Conservation (phyloP, 1,140 invertebrate genomes). For the Drosophila ficusphila region DNA sequence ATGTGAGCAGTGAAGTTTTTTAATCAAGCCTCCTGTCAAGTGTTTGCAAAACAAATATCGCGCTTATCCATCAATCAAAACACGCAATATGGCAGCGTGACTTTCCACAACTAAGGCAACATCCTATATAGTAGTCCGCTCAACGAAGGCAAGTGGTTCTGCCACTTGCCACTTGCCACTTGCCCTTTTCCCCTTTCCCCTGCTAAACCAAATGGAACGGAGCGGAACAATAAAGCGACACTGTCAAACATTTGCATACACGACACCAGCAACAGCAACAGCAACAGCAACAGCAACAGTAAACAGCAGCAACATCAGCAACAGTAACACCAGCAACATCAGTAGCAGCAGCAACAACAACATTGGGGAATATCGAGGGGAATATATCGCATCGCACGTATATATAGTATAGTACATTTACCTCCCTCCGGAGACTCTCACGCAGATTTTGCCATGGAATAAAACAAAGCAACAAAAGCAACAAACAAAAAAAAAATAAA, state of each 20-base stretch:
- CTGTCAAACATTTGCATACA: conserved; percentile 77
- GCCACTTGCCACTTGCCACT: conserved; percentile 50
- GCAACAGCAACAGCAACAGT: conserved; percentile 6
- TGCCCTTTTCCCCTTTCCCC: not conserved
- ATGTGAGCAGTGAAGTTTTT: conserved; percentile 84
- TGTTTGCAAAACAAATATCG: conserved; percentile 82
- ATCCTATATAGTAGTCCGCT: not conserved
- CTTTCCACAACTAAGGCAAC: conserved; percentile 69
- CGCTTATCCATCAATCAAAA: conserved; percentile 84
- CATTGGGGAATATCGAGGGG: not conserved
- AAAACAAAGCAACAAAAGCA: not conserved
- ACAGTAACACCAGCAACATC: conserved; percentile 19
- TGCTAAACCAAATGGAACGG: conserved; percentile 64
- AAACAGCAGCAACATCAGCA: not conserved
- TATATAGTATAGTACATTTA: not conserved
- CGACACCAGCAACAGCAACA: conserved; percentile 40
- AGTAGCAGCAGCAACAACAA: conserved; percentile 12
- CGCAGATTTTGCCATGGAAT: conserved; percentile 20
- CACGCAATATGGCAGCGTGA: conserved; percentile 82
- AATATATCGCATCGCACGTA: not conserved
- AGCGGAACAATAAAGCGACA: conserved; percentile 78
- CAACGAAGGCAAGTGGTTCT: conserved; percentile 45
- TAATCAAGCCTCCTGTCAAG: conserved; percentile 84
- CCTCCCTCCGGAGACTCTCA: conserved; percentile 19
- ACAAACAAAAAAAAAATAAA: not conserved